A percentile compares a stretch with the other conserved stretches of the same genome.
These are phyloP conservation scores for Poliocrania exsul DNA, from an alignment of 2,797 vertebrate genomes.

Conservation along the genomic window DNA sequence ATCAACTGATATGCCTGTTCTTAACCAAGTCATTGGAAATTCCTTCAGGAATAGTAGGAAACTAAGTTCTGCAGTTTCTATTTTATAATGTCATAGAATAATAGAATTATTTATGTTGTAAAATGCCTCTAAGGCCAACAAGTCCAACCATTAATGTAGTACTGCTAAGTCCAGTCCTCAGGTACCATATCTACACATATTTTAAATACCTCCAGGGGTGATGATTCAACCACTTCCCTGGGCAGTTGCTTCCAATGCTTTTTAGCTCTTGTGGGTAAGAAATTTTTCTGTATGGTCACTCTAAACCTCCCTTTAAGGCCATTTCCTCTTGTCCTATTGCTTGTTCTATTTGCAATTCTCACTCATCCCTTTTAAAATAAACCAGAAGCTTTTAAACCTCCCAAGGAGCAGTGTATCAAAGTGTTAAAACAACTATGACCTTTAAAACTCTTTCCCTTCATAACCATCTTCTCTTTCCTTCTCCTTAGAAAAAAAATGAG, in stretches of 20 bases:
- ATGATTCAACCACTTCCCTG: not conserved
- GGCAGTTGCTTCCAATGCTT: not conserved
- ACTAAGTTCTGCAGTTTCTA: not conserved
- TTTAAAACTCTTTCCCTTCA: not conserved
- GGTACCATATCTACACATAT: not conserved
- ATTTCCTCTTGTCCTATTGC: not conserved
- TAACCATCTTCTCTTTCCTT: not conserved
- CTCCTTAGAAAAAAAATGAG: not conserved
- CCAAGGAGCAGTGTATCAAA: not conserved
- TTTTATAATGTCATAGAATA: not conserved
- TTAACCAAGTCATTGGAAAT: not conserved
- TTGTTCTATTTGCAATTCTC: not conserved
- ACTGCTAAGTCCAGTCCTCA: not conserved
- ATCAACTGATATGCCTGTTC: not conserved
- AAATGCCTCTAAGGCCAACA: not conserved
- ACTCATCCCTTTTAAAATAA: not conserved
- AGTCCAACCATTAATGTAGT: not conserved
- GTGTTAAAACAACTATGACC: not conserved
- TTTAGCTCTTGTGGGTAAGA: not conserved
- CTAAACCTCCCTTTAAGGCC: not conserved
- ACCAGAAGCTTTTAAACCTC: not conserved
- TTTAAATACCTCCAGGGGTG: not conserved
- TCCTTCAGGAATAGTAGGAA: not conserved
- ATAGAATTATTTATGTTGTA: not conserved
- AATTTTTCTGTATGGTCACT: not conserved